Percentiles rank a stretch among this genome's conserved stretches.
Evolutionary conservation across 2,888 invertebrate species (phyloP).

Genomic region (Xylocampa areola): DNA sequence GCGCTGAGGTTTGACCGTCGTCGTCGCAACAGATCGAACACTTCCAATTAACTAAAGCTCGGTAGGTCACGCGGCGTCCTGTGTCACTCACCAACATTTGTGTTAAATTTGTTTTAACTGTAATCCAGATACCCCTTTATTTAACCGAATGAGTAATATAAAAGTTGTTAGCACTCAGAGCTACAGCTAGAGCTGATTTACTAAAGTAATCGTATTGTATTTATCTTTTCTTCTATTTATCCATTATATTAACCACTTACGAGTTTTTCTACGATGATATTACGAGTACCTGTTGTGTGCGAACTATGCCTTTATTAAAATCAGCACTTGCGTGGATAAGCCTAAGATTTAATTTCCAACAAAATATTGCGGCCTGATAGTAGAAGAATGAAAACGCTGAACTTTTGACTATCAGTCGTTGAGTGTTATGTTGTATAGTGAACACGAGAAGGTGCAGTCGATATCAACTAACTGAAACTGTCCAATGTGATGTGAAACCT

Average conservation of each 20-base stretch:
- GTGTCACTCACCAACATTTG: neutral
- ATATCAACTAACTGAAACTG: slow-evolving; percentile 18
- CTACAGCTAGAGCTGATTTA: too few relatives aligned
- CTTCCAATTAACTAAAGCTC: slow-evolving; percentile 21
- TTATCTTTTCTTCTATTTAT: too few relatives aligned
- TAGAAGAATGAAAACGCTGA: slow-evolving; percentile 1
- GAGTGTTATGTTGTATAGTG: neutral
- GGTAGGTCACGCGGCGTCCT: neutral
- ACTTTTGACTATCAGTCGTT: neutral
- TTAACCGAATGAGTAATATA: too few relatives aligned
- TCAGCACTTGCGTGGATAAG: neutral
- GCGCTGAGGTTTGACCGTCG: neutral
- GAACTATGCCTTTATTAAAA: too few relatives aligned
- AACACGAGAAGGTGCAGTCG: slow-evolving; percentile 17
- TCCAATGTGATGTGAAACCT: slow-evolving; percentile 4
- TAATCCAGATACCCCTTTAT: neutral
- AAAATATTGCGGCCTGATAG: too few relatives aligned
- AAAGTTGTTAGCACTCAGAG: too few relatives aligned
- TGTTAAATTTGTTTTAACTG: neutral
- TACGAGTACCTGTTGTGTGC: too few relatives aligned
- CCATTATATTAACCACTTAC: too few relatives aligned
- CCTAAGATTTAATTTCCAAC: slow-evolving; percentile 2
- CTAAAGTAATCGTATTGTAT: too few relatives aligned
- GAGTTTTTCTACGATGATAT: too few relatives aligned
- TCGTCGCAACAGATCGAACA: slow-evolving; percentile 6